These are phyloP conservation scores for Hirtodrosophila cameraria DNA, from an alignment of 2,888 invertebrate genomes.

Conservation along the genomic window DNA sequence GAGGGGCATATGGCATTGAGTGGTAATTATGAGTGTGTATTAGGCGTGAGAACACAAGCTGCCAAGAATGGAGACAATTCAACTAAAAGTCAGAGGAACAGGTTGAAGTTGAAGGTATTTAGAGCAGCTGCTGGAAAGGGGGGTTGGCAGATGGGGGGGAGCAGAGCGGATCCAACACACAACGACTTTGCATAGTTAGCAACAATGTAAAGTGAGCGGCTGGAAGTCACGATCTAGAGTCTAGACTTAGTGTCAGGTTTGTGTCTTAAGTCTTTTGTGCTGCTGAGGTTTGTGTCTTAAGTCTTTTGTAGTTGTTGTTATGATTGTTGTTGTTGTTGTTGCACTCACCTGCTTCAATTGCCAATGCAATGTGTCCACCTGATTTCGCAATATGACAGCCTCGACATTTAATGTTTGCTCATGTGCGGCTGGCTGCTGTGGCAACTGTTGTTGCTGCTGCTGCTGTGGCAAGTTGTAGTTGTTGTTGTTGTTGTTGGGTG, in stretches of 20 bases:
- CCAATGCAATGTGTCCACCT: constrained; percentile 89
- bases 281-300: constrained; percentile 65
- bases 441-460: constrained; percentile 24
- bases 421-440: constrained; percentile 32
- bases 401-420: constrained; percentile 84
- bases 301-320: constrained; percentile 31
- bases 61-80: constrained; percentile 18
- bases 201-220: constrained; percentile 40
- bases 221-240: constrained; percentile 52
- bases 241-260: constrained; percentile 29
- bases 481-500: constrained; percentile 59
- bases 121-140: constrained; percentile 24
- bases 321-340: neutral
- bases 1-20: constrained; percentile 34
- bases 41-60: constrained; percentile 56
- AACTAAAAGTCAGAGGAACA: constrained; percentile 40
- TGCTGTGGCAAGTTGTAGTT: constrained; percentile 33
- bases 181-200: constrained; percentile 33
- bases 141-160: neutral
- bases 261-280: constrained; percentile 64
- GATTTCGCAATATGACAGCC: constrained; percentile 87
- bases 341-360: constrained; percentile 88
- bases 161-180: neutral
- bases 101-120: constrained; percentile 59
- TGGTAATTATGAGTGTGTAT: constrained; percentile 50